Percentiles rank a stretch among this genome's conserved stretches.
Evolutionary conservation across 2,888 invertebrate genomes (phyloP).

Genomic region (Cerastis rubricosa): DNA sequence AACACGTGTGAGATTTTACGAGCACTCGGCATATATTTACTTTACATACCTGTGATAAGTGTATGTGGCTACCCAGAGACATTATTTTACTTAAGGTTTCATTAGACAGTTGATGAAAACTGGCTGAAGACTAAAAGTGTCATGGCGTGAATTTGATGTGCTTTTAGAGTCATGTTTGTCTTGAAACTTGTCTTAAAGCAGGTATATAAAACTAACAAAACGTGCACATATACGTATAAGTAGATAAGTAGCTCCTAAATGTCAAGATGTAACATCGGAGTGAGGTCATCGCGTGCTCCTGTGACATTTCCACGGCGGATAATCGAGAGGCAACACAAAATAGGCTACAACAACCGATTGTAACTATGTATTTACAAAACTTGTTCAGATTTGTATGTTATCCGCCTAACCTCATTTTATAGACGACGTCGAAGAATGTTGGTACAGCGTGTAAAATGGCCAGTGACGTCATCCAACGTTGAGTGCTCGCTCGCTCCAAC

Average conservation of each 20-base stretch:
- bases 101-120: slow-evolving; percentile 41
- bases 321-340: slow-evolving; percentile 48
- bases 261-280: slow-evolving; percentile 69
- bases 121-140: slow-evolving; percentile 58
- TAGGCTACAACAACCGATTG: slow-evolving; percentile 28
- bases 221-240: slow-evolving; percentile 30
- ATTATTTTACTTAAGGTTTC: slow-evolving; percentile 32
- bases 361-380: slow-evolving; percentile 49
- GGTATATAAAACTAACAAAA: slow-evolving; percentile 45
- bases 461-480: slow-evolving; percentile 55
- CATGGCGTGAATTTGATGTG: slow-evolving; percentile 54
- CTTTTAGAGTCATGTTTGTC: slow-evolving; percentile 18
- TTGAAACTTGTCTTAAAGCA: slow-evolving; percentile 29
- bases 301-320: slow-evolving; percentile 67
- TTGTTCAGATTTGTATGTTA: slow-evolving; percentile 55
- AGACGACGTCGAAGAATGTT: slow-evolving; percentile 53
- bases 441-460: slow-evolving; percentile 34
- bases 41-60: slow-evolving; percentile 52
- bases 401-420: slow-evolving; percentile 58
- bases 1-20: slow-evolving; percentile 47
- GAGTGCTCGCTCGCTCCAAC: slow-evolving; percentile 43
- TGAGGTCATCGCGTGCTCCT: slow-evolving; percentile 70
- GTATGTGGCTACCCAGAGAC: slow-evolving; percentile 18
- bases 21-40: slow-evolving; percentile 51
- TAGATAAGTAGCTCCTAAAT: slow-evolving; percentile 65